These are phyloP conservation scores for Clarias fuscus DNA, from an alignment of 2,797 vertebrate species.

Conservation along the genomic window DNA sequence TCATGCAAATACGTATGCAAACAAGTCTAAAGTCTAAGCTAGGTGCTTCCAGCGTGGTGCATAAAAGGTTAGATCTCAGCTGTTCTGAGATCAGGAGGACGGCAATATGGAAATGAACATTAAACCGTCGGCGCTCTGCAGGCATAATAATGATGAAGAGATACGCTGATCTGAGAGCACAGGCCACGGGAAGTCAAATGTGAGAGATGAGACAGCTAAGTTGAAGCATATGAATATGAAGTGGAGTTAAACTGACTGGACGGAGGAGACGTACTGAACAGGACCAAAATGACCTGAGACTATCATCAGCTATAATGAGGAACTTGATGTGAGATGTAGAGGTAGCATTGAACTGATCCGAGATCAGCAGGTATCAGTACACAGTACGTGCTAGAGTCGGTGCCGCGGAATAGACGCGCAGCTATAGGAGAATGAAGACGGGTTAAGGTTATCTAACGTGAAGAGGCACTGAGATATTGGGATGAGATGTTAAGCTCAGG, in stretches of 20 bases:
- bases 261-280: too few species aligned
- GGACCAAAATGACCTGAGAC: not conserved
- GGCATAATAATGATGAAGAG: not conserved
- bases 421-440: not conserved
- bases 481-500: not conserved
- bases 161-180: not conserved
- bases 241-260: not conserved
- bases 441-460: not conserved
- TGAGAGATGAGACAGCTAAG: not conserved
- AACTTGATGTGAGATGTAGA: not conserved
- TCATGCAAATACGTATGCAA: conserved; percentile 1
- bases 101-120: not conserved
- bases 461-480: not conserved
- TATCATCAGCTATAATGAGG: not conserved
- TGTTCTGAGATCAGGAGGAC: not conserved
- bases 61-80: not conserved
- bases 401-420: too few species aligned
- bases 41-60: not conserved
- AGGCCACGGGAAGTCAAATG: not conserved
- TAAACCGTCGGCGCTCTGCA: not conserved
- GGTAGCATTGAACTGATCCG: not conserved
- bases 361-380: not conserved
- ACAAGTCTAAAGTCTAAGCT: not conserved
- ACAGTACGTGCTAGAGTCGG: not conserved
- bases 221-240: conserved; percentile 1